Conservation (phyloP, 2,113 vertebrate genomes). For the Helogale parvula region DNA sequence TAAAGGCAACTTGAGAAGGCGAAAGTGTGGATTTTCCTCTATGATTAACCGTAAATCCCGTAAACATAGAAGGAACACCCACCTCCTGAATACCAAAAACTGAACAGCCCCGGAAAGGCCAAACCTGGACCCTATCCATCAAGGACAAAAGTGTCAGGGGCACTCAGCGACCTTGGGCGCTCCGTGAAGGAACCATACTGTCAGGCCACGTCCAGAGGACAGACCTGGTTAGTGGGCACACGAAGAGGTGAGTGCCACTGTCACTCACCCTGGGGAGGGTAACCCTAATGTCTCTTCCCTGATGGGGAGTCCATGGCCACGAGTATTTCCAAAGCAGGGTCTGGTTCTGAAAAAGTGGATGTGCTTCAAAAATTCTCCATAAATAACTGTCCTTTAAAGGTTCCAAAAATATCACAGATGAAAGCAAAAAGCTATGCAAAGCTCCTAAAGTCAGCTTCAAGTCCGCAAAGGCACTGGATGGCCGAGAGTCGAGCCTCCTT, state of each 20-base stretch:
- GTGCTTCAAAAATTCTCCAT: background rate
- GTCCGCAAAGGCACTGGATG: background rate
- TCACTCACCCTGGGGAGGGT: too few species aligned
- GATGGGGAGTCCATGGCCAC: rapidly evolving
- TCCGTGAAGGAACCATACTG: rapidly evolving
- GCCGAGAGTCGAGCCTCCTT: rapidly evolving
- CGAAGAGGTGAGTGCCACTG: rapidly evolving
- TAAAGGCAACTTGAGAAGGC: background rate
- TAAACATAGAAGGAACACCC: background rate
- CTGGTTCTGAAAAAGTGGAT: background rate
- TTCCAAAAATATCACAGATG: background rate
- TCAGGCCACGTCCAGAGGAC: rapidly evolving
- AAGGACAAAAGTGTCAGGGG: rapidly evolving
- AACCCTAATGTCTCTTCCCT: background rate
- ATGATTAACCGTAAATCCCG: background rate
- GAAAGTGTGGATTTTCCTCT: constrained; percentile 21
- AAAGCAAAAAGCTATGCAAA: background rate
- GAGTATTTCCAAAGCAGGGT: background rate
- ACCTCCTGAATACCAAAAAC: background rate
- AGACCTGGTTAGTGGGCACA: rapidly evolving
- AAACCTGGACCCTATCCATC: rapidly evolving
- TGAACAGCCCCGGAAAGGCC: background rate
- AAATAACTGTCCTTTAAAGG: background rate
- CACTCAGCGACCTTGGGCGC: rapidly evolving
- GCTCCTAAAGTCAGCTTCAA: too few species aligned